These are phyloP conservation scores for Lanistes nyassanus DNA, from an alignment of 1,140 invertebrate species.

Conservation along the genomic window DNA sequence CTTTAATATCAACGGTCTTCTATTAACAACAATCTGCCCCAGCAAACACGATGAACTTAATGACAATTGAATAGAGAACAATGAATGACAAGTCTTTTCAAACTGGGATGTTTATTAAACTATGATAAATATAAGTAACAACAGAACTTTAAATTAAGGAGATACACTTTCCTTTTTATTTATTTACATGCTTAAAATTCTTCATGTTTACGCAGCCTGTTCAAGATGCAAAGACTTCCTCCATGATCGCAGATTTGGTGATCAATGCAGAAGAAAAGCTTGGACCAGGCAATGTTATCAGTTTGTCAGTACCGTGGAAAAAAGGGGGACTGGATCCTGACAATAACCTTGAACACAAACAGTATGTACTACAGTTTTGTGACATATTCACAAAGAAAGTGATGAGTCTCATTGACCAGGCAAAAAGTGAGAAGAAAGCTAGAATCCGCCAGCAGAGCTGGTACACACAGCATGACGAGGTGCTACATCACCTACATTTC, in stretches of 20 bases:
- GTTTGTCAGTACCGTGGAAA: background rate
- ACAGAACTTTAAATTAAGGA: background rate
- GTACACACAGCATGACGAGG: slow-evolving; percentile 74
- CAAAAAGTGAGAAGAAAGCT: slow-evolving; percentile 26
- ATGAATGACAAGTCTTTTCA: too few relatives aligned
- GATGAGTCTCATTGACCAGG: slow-evolving; percentile 41
- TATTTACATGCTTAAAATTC: too few relatives aligned
- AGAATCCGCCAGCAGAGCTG: slow-evolving; percentile 44
- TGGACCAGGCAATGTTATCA: background rate
- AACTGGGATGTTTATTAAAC: too few relatives aligned
- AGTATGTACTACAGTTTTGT: slow-evolving; percentile 52
- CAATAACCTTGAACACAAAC: slow-evolving; percentile 35
- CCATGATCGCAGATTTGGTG: slow-evolving; percentile 12
- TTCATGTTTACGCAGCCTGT: background rate
- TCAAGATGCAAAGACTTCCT: background rate
- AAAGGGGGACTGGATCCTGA: slow-evolving; percentile 44
- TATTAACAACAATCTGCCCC: too few relatives aligned
- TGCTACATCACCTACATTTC: slow-evolving; percentile 93
- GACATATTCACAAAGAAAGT: slow-evolving; percentile 44
- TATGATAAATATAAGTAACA: background rate
- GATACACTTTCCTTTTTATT: background rate
- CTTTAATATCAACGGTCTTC: too few relatives aligned
- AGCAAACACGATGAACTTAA: too few relatives aligned
- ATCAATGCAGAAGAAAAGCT: slow-evolving; percentile 2
- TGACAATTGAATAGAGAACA: too few relatives aligned